Conservation (phyloP, 2,797 vertebrate species). For the Serranus cabrilla region DNA sequence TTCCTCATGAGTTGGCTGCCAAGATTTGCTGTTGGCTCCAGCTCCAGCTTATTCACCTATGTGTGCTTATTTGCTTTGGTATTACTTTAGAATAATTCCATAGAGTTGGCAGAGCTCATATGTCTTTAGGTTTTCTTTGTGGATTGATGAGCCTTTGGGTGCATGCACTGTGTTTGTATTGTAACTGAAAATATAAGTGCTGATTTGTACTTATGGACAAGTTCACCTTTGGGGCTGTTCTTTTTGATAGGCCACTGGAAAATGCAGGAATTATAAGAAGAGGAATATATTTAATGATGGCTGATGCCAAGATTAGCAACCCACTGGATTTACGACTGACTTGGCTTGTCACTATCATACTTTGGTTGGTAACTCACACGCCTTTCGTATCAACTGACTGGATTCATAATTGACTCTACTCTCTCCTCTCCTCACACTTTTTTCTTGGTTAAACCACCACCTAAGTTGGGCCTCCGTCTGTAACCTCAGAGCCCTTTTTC, state of each 20-base stretch:
- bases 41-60: conserved; percentile 43
- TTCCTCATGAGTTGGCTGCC: conserved; percentile 45
- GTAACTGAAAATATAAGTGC: background rate
- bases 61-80: conserved; percentile 34
- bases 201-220: background rate
- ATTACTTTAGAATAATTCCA: conserved; percentile 35
- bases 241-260: background rate
- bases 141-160: background rate
- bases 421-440: background rate
- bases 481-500: conserved; percentile 15
- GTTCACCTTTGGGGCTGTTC: background rate
- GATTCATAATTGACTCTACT: conserved; percentile 10
- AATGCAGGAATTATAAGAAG: background rate
- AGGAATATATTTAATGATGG: background rate
- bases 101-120: conserved; percentile 11
- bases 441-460: conserved; percentile 18
- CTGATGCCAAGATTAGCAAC: conserved; percentile 6
- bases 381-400: background rate
- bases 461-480: conserved; percentile 10
- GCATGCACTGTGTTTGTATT: background rate
- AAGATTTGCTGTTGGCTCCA: conserved; percentile 48
- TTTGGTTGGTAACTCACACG: background rate
- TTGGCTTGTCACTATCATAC: background rate
- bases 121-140: conserved; percentile 18
- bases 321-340: background rate